phyloP scores from a whole-genome alignment of 2,113 vertebrate genomes.

The Sylvia atricapilla region DNA sequence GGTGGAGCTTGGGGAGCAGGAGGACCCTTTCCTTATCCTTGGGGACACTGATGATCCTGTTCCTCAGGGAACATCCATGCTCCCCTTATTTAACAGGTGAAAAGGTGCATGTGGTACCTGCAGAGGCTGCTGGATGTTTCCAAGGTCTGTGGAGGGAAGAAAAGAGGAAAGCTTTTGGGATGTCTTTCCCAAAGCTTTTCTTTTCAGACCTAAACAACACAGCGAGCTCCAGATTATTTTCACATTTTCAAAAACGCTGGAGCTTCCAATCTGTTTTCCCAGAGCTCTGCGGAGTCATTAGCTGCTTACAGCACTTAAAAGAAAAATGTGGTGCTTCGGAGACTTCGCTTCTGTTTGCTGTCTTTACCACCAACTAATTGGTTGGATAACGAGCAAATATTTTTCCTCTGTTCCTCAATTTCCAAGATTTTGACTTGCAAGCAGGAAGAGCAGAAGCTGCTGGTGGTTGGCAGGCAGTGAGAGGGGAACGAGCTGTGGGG shows the following conservation, averaged over 20 bases:
- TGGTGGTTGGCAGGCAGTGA: not conserved
- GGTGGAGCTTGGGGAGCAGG: not conserved
- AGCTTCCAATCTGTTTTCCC: not conserved
- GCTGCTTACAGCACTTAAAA: constrained; percentile 42
- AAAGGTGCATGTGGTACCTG: rapidly evolving
- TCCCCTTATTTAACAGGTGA: not conserved
- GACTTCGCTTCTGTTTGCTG: constrained; percentile 39
- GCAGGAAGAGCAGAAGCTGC: constrained; percentile 11
- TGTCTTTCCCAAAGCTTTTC: not conserved
- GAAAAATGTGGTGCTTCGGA: constrained; percentile 30
- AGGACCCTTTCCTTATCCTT: not conserved
- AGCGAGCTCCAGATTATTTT: not conserved
- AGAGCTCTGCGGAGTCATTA: constrained; percentile 3
- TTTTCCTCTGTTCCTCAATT: constrained; percentile 49
- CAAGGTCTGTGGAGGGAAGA: not conserved
- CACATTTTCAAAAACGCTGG: not conserved
- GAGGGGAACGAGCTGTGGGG: not conserved
- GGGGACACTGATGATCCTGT: not conserved
- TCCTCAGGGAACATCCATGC: not conserved
- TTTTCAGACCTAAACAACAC: not conserved
- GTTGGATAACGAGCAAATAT: constrained; percentile 47
- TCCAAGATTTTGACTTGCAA: constrained; percentile 9
- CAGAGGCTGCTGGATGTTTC: not conserved
- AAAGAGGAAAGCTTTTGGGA: not conserved
- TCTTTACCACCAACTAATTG: constrained; percentile 48